These are phyloP conservation scores for Protobothrops flavoviridis DNA, from an alignment of 2,113 vertebrate species.

Conservation along the genomic window DNA sequence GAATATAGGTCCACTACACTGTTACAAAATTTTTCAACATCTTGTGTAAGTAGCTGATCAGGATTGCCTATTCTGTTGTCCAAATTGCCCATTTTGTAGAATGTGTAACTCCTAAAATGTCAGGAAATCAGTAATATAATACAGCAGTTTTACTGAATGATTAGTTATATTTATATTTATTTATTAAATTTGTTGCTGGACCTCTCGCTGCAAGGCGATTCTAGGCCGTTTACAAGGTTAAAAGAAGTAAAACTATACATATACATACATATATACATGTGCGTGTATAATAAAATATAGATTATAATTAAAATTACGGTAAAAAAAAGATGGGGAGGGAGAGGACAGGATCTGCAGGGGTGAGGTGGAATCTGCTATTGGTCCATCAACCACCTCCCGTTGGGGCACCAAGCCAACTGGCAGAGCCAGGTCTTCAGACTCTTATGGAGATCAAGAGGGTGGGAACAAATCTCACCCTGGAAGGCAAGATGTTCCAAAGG, in stretches of 20 bases:
- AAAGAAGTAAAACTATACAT: not conserved
- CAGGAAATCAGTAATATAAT: constrained; percentile 22
- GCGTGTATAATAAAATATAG: not conserved
- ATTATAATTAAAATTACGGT: not conserved
- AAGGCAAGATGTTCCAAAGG: no score
- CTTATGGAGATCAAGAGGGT: no score
- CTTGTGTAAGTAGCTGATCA: constrained; percentile 96
- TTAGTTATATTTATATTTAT: not conserved
- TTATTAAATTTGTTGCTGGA: not conserved
- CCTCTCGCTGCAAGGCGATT: not conserved
- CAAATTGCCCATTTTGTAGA: constrained; percentile 99
- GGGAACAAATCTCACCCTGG: no score
- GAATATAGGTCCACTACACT: constrained; percentile 98
- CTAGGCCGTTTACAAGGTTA: not conserved
- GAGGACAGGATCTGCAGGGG: not conserved
- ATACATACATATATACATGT: not conserved
- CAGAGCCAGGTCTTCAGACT: no score
- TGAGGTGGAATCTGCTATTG: not conserved
- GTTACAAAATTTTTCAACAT: constrained; percentile 98
- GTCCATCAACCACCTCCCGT: not conserved
- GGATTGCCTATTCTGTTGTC: constrained; percentile 97
- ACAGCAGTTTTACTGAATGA: not conserved
- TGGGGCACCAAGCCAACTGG: not conserved
- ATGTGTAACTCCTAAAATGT: constrained; percentile 85
- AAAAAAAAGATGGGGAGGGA: not conserved